Conservation (phyloP, 2,888 invertebrate species). For the Campaea margaritaria region DNA sequence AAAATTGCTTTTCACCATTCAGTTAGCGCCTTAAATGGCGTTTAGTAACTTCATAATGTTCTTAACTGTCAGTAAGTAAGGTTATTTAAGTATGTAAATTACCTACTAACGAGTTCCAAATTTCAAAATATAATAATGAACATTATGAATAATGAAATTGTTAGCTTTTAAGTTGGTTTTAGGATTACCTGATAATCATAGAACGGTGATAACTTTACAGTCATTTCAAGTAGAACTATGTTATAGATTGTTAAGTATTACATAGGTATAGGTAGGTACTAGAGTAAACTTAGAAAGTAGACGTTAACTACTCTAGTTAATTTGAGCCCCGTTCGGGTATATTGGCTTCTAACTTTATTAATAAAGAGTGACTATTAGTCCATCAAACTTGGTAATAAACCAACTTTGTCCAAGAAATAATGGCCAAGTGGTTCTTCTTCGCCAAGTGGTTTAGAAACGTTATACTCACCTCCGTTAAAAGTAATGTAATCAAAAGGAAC, state of each 20-base stretch:
- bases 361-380: constrained; percentile 1
- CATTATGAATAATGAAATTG: too few relatives aligned
- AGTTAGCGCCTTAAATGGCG: constrained; percentile 21
- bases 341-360: neutral
- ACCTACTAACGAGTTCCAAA: too few relatives aligned
- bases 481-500: constrained; percentile 13
- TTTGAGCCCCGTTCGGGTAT: neutral
- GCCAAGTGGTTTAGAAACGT: neutral
- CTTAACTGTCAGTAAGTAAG: constrained; percentile 18
- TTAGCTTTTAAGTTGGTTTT: too few relatives aligned
- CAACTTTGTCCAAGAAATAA: neutral
- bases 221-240: too few relatives aligned
- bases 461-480: constrained; percentile 1
- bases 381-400: neutral
- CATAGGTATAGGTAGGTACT: neutral
- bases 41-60: constrained; percentile 23
- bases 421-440: neutral
- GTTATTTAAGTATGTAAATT: constrained; percentile 15
- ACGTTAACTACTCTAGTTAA: too few relatives aligned
- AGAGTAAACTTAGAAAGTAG: too few relatives aligned
- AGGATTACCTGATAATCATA: too few relatives aligned
- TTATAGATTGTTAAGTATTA: neutral
- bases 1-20: constrained; percentile 23
- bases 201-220: too few relatives aligned
- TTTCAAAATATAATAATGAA: too few relatives aligned